Base-by-base conservation (phyloP, 2,888 invertebrate genomes). In the Trachelus tabidus region DNA sequence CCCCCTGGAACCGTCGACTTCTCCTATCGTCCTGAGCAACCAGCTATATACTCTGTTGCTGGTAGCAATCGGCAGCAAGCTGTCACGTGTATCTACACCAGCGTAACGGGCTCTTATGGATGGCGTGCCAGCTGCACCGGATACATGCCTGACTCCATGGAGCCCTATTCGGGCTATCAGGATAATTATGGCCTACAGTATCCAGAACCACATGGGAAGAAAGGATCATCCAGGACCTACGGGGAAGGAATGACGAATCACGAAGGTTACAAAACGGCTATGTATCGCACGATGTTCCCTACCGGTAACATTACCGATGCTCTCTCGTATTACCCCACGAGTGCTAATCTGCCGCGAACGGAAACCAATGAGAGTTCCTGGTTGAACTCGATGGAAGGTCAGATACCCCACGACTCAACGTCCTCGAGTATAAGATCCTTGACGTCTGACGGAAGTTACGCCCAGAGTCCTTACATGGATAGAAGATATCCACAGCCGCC, bases 271-370 rank as follows among this genome's bases (percentile, higher is more conserved):
- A 95, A 95, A 92, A 92, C 92, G 69, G 93, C 94, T 1, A 93
- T 94, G 91, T 94, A 95, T 87, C 93, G 95, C 78, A 93, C 94
- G 56, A 95, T 94, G 92, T 96, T 95, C 87, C 95, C 96, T 69
- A 94, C 95, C 1, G 94, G 95, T 6, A 91, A 92, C 79, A 93
- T 97, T 34, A 97, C 96, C 0, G 97, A 97, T 89, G 96, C 96
- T 23, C 92, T 97, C 11, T 95, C 96, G 0, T 97, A 96, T 85
- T 97, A 97, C 90, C 97, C 97, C 1, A 95, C 95, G 1, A 95
- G 94, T 68, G 94, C 93, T 83, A 92, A 93, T 88, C 89, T 94
- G 75, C 93, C 94, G 33, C 90, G 91, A 73, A 92, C 93, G 74
- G 94, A 95, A 80, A 92, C 92, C 69, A 92, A 90, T 87, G 95